Evolutionary conservation across 2,888 invertebrate species (phyloP).

Genomic region (Caenorhabditis virilis): DNA sequence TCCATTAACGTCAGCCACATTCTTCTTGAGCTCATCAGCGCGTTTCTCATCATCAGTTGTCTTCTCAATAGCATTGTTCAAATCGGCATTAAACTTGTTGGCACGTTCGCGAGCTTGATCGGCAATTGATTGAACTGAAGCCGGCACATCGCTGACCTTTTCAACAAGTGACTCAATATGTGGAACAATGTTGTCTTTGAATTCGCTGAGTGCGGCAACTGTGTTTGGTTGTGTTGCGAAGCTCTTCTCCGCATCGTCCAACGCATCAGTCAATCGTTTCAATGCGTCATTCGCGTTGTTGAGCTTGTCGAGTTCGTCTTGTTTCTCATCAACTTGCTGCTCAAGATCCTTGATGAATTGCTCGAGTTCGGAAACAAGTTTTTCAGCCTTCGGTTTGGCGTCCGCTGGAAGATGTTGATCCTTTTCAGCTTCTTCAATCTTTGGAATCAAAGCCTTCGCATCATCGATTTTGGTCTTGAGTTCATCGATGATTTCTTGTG

Average conservation of each 20-base stretch:
- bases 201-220: conserved; percentile 6
- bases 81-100: conserved; percentile 7
- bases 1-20: conserved; percentile 7
- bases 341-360: conserved; percentile 4
- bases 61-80: conserved; percentile 9
- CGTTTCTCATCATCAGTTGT: conserved; percentile 21
- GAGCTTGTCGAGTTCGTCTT: conserved; percentile 12
- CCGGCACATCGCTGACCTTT: not conserved
- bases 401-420: not conserved
- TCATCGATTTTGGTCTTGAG: conserved; percentile 10
- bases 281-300: conserved; percentile 13
- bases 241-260: conserved; percentile 16
- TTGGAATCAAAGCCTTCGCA: conserved; percentile 8
- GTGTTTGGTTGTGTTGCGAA: conserved; percentile 7
- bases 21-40: conserved; percentile 1
- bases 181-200: conserved; percentile 5
- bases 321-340: conserved; percentile 9
- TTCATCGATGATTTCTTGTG: conserved; percentile 5
- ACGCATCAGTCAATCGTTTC: conserved; percentile 18
- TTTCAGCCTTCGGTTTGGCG: conserved; percentile 7
- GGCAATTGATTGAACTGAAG: not conserved
- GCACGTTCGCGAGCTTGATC: conserved; percentile 3
- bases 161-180: conserved; percentile 3
- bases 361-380: not conserved
- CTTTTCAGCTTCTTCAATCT: conserved; percentile 11